A percentile compares a stretch with the other conserved stretches of the same genome.
Evolutionary conservation across 2,797 vertebrate species (phyloP).

Genomic region (Typhlichthys eigenmanni): DNA sequence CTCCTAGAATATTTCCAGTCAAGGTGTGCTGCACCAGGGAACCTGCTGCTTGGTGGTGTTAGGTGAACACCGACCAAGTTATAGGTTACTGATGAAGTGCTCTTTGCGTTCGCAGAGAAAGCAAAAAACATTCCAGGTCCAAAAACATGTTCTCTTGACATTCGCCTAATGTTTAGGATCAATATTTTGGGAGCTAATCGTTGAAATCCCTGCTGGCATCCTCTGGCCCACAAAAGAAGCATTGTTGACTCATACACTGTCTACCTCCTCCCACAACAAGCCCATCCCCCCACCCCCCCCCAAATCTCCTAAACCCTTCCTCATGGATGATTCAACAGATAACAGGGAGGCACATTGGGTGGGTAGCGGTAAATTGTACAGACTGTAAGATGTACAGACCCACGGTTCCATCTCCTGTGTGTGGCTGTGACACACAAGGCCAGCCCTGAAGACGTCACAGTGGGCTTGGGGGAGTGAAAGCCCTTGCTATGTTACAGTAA

Average conservation of each 20-base stretch:
- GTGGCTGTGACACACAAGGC: constrained; percentile 44
- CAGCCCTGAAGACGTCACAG: constrained; percentile 32
- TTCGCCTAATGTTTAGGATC: not conserved
- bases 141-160: too few relatives aligned
- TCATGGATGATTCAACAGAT: constrained; percentile 55
- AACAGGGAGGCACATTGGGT: constrained; percentile 41
- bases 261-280: constrained; percentile 57
- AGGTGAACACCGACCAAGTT: too few relatives aligned
- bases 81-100: too few relatives aligned
- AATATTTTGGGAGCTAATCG: not conserved
- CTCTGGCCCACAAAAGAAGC: constrained; percentile 2
- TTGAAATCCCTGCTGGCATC: not conserved
- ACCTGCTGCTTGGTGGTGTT: too few relatives aligned
- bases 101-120: too few relatives aligned
- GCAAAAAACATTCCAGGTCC: too few relatives aligned
- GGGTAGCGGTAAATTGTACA: constrained; percentile 52
- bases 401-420: constrained; percentile 54
- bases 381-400: constrained; percentile 42
- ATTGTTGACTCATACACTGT: constrained; percentile 55
- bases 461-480: constrained; percentile 33
- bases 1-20: too few relatives aligned
- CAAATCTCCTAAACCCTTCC: constrained; percentile 22
- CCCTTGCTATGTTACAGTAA: constrained; percentile 46
- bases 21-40: too few relatives aligned
- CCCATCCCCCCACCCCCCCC: constrained; percentile 47